A percentile compares a stretch with the other conserved stretches of the same genome.
Evolutionary conservation across 2,797 vertebrate genomes (phyloP).

Genomic region (Acipenser oxyrinchus): DNA sequence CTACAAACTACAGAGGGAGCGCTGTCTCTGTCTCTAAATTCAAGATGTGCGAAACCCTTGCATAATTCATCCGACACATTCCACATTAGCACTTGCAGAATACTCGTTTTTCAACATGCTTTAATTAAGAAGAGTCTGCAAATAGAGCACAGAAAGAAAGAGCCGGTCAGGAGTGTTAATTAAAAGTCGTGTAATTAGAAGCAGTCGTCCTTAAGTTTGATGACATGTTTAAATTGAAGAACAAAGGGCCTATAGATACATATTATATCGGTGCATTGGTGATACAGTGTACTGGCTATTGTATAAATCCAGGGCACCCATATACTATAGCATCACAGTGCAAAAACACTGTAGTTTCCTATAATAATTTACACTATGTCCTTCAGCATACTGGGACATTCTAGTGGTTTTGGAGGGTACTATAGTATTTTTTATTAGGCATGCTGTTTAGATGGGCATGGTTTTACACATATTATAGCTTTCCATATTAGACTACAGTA

Average conservation of each 20-base stretch:
- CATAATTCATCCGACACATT: background rate
- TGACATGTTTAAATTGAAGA: too few relatives aligned
- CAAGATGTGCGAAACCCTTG: background rate
- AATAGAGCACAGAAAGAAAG: background rate
- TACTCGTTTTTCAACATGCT: background rate
- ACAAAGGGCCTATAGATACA: too few relatives aligned
- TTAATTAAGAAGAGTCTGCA: background rate
- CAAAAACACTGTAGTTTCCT: too few relatives aligned
- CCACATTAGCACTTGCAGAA: background rate
- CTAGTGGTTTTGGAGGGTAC: slow-evolving; percentile 3
- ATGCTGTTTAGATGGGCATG: too few relatives aligned
- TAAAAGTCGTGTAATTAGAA: background rate
- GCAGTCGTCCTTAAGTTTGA: background rate
- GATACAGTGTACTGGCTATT: background rate
- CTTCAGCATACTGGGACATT: background rate
- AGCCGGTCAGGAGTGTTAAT: background rate
- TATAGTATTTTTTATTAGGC: too few relatives aligned
- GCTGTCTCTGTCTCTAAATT: background rate
- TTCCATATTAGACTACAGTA: too few relatives aligned
- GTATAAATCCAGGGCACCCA: background rate
- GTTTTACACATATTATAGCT: too few relatives aligned
- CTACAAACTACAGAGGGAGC: background rate
- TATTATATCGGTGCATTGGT: background rate
- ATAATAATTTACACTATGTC: background rate
- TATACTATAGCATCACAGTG: background rate